Base-by-base conservation (phyloP, 2,113 vertebrate genomes). In the Podocnemis expansa region DNA sequence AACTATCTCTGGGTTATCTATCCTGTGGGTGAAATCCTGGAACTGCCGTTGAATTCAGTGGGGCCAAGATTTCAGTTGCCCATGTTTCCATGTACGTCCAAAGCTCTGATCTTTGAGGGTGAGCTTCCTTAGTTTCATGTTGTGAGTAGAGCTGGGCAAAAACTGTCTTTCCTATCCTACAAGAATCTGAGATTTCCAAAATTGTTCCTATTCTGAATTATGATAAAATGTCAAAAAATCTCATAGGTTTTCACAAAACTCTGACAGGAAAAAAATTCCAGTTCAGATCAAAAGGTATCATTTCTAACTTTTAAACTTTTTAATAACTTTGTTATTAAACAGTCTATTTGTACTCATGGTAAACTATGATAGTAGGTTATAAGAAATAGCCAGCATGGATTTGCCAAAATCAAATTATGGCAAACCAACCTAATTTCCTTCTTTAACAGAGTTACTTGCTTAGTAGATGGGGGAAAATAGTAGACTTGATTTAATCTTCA, bases 41-140 rank as follows among this genome's bases (percentile, higher is more conserved):
- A 56, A 91, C 51, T 70, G 54, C 80, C 80, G 27, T 73, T 58
- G 75, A 80, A 95, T 94, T 92, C 85, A 14, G 87, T n/a, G 13
- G n/a, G 89, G n/a, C 34, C 88, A 86, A 75, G 24, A 63, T 80
- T 94, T 95, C 89, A 43, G 85, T 54, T 75, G 27, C 27, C 60
- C 45, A 34, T 34, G 80, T 41, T n/a, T n/a, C n/a, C n/a, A n/a
- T n/a, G n/a, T n/a, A 54, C 82, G 45, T 17, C 94, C 45, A 89
- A 49, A 85, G 80, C 90, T 96, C 73, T 84, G 78, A 91, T 88
- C 67, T 11, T 82, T 87, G 56, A 58, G 29, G 58, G 29, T 60
- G 58, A 60, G 5, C 27, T 11, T 45, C 84, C 58, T 94, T 80
- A n/a, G 87, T 93, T 93, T 94, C 85, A 80, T 14, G 49, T 86